A percentile compares a stretch with the other conserved stretches of the same genome.
These are phyloP conservation scores for Thalpophila matura DNA, from an alignment of 2,888 invertebrate species.

Conservation along the genomic window DNA sequence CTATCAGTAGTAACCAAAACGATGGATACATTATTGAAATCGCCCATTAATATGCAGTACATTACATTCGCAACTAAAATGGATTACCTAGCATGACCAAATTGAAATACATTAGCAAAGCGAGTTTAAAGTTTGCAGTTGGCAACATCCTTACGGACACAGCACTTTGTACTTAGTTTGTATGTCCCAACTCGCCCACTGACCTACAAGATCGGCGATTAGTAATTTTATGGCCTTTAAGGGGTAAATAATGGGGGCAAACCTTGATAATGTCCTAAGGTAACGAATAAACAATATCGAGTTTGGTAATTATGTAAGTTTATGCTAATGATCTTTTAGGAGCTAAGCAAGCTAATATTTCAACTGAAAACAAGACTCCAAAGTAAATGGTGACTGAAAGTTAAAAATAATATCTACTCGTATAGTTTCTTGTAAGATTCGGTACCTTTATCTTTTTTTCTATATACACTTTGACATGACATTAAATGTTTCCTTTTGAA, in stretches of 20 bases:
- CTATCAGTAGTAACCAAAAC: no score
- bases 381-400: no score
- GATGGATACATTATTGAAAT: no score
- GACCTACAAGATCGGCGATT: slow-evolving; percentile 40
- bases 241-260: slow-evolving; percentile 28
- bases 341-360: no score
- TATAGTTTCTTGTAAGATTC: no score
- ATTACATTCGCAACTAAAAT: no score
- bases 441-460: no score
- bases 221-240: slow-evolving; percentile 48
- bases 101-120: slow-evolving; percentile 47
- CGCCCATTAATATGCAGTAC: no score
- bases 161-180: slow-evolving; percentile 46
- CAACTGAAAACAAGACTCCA: no score
- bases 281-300: slow-evolving; percentile 12
- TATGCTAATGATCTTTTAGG: slow-evolving; percentile 3
- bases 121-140: slow-evolving; percentile 42
- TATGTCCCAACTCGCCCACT: slow-evolving; percentile 9
- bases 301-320: slow-evolving; percentile 5
- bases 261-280: slow-evolving; percentile 24
- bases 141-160: slow-evolving; percentile 36
- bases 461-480: no score
- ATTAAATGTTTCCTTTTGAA: no score
- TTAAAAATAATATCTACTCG: no score
- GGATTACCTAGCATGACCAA: not conserved